Evolutionary conservation across 2,113 vertebrate species (phyloP).

Genomic region (Cololabis saira): DNA sequence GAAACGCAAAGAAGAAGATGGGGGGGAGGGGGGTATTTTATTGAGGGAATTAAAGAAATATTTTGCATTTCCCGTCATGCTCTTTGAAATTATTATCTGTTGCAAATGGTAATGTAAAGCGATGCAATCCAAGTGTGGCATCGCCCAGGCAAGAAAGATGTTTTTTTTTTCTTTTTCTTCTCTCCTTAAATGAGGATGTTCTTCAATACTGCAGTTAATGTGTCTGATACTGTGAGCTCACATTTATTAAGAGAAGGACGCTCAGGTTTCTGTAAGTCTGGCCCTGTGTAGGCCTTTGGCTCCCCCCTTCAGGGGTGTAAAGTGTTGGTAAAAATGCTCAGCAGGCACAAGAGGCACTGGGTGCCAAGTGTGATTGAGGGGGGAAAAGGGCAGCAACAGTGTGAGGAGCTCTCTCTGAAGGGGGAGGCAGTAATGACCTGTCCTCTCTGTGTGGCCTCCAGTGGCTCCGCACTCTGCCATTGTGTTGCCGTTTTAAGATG

Average conservation of each 20-base stretch:
- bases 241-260: conserved; percentile 62
- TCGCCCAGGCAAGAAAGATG: conserved; percentile 19
- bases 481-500: conserved; percentile 71
- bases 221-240: conserved; percentile 53
- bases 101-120: conserved; percentile 57
- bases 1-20: conserved; percentile 53
- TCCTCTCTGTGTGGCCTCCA: conserved; percentile 66
- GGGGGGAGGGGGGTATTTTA: neutral
- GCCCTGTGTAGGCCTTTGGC: conserved; percentile 33
- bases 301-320: conserved; percentile 38
- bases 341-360: conserved; percentile 54
- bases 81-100: conserved; percentile 60
- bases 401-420: conserved; percentile 71
- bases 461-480: conserved; percentile 54
- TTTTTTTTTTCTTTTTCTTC: neutral
- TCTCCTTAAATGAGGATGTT: conserved; percentile 36
- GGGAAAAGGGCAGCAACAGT: conserved; percentile 52
- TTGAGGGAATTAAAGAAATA: conserved; percentile 36
- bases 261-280: conserved; percentile 44
- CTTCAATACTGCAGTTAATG: conserved; percentile 67
- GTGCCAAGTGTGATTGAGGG: conserved; percentile 49
- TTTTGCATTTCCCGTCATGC: conserved; percentile 43
- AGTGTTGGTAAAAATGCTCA: conserved; percentile 68
- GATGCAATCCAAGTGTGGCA: conserved; percentile 30
- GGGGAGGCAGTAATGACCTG: conserved; percentile 76